Evolutionary conservation across 2,888 invertebrate species (phyloP).

Genomic region (Carterocephalus palaemon): DNA sequence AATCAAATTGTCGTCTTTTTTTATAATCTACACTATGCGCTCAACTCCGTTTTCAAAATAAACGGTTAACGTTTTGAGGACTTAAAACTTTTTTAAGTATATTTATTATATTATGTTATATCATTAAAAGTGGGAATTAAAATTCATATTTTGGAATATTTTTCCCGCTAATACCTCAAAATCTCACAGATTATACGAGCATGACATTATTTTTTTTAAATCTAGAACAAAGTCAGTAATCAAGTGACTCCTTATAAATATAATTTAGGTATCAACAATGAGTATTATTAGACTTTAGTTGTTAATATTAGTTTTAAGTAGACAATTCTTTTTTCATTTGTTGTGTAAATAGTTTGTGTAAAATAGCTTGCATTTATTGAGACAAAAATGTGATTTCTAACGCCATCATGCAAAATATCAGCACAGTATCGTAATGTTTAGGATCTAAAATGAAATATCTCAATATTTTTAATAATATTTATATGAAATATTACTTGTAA

Average conservation of each 20-base stretch:
- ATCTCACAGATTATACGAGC: constrained; percentile 1
- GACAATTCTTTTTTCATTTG: constrained; percentile 44
- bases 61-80: too few relatives aligned
- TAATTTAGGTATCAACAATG: constrained; percentile 48
- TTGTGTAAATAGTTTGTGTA: constrained; percentile 35
- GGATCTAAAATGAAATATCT: constrained; percentile 21
- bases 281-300: constrained; percentile 64
- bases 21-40: too few relatives aligned
- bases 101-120: too few relatives aligned
- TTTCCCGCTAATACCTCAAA: not conserved
- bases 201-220: constrained; percentile 25
- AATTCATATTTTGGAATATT: too few relatives aligned
- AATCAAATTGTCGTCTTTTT: too few relatives aligned
- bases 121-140: too few relatives aligned
- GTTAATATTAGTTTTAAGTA: constrained; percentile 60
- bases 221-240: constrained; percentile 37
- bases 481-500: constrained; percentile 25
- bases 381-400: constrained; percentile 37
- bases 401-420: constrained; percentile 9
- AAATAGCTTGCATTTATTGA: constrained; percentile 39
- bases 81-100: too few relatives aligned
- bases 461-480: constrained; percentile 24
- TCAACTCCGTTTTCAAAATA: too few relatives aligned
- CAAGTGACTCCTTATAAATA: constrained; percentile 27
- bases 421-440: not conserved